phyloP scores from a whole-genome alignment of 2,113 vertebrate species.

The Hemicordylus capensis region DNA sequence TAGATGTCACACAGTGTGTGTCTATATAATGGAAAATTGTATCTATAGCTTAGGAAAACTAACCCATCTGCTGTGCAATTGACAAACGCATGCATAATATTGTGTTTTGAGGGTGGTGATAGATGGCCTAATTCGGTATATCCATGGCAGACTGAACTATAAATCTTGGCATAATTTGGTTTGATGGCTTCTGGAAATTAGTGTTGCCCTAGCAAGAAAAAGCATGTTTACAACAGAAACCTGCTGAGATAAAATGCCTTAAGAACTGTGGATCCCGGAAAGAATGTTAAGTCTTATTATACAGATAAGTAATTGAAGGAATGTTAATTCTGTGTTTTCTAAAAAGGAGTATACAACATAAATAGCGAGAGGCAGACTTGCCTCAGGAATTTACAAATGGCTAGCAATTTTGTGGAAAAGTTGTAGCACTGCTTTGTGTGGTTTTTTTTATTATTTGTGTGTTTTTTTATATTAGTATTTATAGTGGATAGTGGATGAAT shows the following conservation, averaged over 20 bases:
- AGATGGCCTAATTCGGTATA: constrained; percentile 48
- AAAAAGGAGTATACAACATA: constrained; percentile 37
- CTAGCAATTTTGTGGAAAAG: constrained; percentile 29
- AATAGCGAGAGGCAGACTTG: constrained; percentile 33
- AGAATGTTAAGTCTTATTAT: constrained; percentile 72
- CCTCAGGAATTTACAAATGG: constrained; percentile 5
- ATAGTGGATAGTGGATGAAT: neutral
- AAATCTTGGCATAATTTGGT: constrained; percentile 53
- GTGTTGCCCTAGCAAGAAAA: constrained; percentile 68
- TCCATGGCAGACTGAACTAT: constrained; percentile 44
- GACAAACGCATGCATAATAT: constrained; percentile 2
- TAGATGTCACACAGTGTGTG: constrained; percentile 12
- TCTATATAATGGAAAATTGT: constrained; percentile 9
- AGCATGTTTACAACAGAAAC: constrained; percentile 66
- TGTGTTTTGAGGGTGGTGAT: constrained; percentile 45
- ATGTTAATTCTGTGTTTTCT: constrained; percentile 67
- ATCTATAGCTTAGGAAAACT: neutral
- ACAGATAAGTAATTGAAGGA: constrained; percentile 70
- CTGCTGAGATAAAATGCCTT: constrained; percentile 64
- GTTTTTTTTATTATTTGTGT: no score
- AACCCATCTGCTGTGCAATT: constrained; percentile 43
- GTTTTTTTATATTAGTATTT: no score
- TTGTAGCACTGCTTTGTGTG: neutral
- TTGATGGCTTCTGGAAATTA: constrained; percentile 64
- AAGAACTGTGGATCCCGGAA: constrained; percentile 72